These are phyloP conservation scores for Amphimallon solstitiale DNA, from an alignment of 2,888 invertebrate species.

Conservation along the genomic window DNA sequence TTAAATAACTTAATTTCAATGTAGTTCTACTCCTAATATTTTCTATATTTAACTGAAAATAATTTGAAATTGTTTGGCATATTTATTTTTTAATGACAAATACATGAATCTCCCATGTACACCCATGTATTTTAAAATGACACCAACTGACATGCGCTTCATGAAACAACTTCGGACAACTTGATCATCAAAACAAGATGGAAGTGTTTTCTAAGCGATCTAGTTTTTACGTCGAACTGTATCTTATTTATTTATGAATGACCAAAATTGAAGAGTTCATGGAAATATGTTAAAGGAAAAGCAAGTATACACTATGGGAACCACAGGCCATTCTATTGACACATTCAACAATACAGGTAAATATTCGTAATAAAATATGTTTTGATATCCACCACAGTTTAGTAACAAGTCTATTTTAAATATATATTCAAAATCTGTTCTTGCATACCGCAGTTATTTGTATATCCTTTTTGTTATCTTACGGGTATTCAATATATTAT, in stretches of 20 bases:
- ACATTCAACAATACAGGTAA: conserved; percentile 58
- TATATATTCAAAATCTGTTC: background rate
- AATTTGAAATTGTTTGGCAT: too few relatives aligned
- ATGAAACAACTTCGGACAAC: background rate
- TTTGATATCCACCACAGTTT: background rate
- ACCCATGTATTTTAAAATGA: conserved; percentile 1
- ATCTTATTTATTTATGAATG: conserved; percentile 23
- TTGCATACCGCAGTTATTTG: too few relatives aligned
- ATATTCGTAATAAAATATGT: conserved; percentile 17
- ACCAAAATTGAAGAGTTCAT: conserved; percentile 20
- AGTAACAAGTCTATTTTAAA: conserved; percentile 6
- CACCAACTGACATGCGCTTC: conserved; percentile 22
- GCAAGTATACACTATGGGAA: conserved; percentile 55
- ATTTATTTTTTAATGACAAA: too few relatives aligned
- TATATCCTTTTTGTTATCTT: too few relatives aligned
- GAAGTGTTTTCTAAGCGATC: conserved; percentile 6
- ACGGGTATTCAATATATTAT: too few relatives aligned
- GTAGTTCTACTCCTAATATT: too few relatives aligned
- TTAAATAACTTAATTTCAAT: too few relatives aligned
- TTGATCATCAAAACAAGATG: conserved; percentile 37
- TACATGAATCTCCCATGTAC: too few relatives aligned
- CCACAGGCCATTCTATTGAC: conserved; percentile 57
- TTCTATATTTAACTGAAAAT: too few relatives aligned
- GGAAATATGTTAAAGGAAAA: conserved; percentile 53
- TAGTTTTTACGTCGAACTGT: background rate